Evolutionary conservation across 2,888 invertebrate species (phyloP), one percentile per base, ranked within the genome.

Genomic region (Parnassius smintheus): DNA sequence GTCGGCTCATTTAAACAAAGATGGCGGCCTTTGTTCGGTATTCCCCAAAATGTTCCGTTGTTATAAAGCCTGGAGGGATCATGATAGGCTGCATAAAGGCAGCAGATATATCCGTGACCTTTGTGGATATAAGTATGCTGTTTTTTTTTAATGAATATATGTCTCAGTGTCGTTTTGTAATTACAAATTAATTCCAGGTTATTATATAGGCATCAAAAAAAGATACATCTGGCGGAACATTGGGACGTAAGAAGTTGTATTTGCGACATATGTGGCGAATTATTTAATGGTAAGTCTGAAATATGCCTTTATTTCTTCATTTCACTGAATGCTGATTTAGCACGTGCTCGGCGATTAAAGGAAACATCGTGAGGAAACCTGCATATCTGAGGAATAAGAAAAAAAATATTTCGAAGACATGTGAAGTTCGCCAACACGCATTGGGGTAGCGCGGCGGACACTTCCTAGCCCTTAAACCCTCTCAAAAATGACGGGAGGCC

Each of bases 191-290:
- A 53, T 72, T 72, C 8, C 72, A 81, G 80, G 52, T 80, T 74
- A 62, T 65, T 77, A 13, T 78, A 70, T 65, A 70, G 73, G 58
- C 52, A 75, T 59, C 57, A 68, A 62, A 77, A 86, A 25, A 70
- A 67, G 60, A 64, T 65, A 1, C 86, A 86, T 63, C 51, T 85
- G 42, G 69, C 62, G 9, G 65, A 73, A 18, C 84, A 85, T 62
- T 66, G 68, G 11, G 69, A 71, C 35, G 65, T 70, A 3, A 73
- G 69, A n/a, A 65, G 69, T 41, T 73, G 59, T 58, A 70, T 85
- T 46, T 86, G 86, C 61, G 80, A 86, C 52, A 68, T 73, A 3
- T 86, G 86, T 53, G 87, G 87, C 0, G 79, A 74, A 50, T 2
- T 66, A 73, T 62, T 74, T 86, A 12, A 75, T 69, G 74, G 86